Evolutionary conservation across 2,797 vertebrate genomes (phyloP), one percentile per base, ranked within the genome.

Genomic region (Notamacropus eugenii): DNA sequence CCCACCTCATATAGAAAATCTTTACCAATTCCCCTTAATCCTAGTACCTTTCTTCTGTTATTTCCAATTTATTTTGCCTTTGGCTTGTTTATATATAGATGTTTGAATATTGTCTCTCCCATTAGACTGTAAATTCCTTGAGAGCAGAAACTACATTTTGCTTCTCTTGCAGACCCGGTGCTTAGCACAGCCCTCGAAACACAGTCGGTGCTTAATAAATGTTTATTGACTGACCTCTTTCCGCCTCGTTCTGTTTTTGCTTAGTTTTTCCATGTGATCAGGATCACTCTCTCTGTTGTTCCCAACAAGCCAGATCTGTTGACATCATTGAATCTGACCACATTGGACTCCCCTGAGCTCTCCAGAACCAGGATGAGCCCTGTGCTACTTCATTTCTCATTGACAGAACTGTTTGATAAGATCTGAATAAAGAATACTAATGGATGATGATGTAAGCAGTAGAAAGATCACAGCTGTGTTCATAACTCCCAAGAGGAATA

Each of bases 281-380:
- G 59, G 74, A 90, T 95, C 52, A 24, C 52, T 46, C 55, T 46
- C 87, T 5, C 0, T 90, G 46, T 12, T 52, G 52, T 5, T 8
- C 19, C 14, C 50, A 31, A 16, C 13, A 55, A 0, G 0, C 62
- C 50, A 50, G 11, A 3, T 4, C 9, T 28, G 24, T 0, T 13
- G 31, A 40, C 0, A 0, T 1, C 19, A 90, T 9, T 50, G 9
- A 40, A n/a, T 29, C 92, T 2, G 52, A 93, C 0, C 34, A 55
- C 58, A 93, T n/a, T 1, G 0, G 16, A 58, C 87, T 59, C 93
- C 67, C 54, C 57, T 34, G 29, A 95, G 46, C 1, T 19, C 90
- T 57, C 62, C 22, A 31, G 90, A 90, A 34, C 62, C 0, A n/a
- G 82, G 58, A 93, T 59, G 92, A 34, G 4, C 40, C 0, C 12